Base-by-base conservation (phyloP, 2,888 invertebrate genomes). In the Eilema depressum region DNA sequence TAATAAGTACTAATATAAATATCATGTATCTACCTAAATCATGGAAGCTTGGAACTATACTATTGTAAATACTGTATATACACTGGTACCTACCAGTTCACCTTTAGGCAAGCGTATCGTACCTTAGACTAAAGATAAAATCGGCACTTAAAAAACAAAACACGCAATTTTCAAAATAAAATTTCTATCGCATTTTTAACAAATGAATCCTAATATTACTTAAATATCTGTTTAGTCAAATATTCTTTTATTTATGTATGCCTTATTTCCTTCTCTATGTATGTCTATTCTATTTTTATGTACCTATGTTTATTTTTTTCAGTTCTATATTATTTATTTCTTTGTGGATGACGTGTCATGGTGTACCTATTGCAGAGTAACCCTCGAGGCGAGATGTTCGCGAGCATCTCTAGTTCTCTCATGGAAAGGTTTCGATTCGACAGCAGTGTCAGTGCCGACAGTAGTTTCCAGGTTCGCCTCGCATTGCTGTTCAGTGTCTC, bases 391-490 rank as follows among this genome's bases (percentile, higher is more conserved):
- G 98, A 98, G 96, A 97, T 97, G 96, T 97, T 96, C 91, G 98
- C 98, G 84, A 97, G 97, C 94, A 97, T 98, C 85, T 97, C 97
- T 83, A 97, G 97, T 84, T 98, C 98, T 76, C 95, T 98, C 93
- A 97, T 98, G 97, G 97, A 97, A 91, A 97, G 97, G 92, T 97
- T 97, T 95, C 97, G 97, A 88, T 96, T 97, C 94, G 97, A 97
- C 93, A 97, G 97, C 91, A 97, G 97, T 86, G 94, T 97, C 91
- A 97, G 97, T 95, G 96, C 96, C 91, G 97, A 96, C 95, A 97
- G 96, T 96, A 98, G 96, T 96, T 97, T 96, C 88, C 97, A 96
- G 97, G 97, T 96, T 96, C 96, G 94, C 93, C 86, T 88, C 80
- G 77, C 85, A 88, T 90, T 94, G 85, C 91, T 93, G 82, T 91